phyloP scores from a whole-genome alignment of 2,888 invertebrate genomes.

The Oasisia sp. region DNA sequence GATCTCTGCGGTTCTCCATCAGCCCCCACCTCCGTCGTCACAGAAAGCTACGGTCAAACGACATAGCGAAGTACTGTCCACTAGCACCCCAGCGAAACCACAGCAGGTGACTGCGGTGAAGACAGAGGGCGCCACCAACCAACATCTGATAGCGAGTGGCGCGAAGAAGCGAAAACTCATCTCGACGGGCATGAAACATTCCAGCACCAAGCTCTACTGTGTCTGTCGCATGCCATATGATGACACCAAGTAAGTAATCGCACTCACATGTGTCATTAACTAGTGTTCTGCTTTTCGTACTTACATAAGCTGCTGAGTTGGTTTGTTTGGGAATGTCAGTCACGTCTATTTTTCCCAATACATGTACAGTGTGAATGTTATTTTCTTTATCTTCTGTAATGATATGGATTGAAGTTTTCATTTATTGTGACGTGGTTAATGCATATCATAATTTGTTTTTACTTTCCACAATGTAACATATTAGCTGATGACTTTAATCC shows the following conservation, averaged over 20 bases:
- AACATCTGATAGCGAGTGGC: background rate
- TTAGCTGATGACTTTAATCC: background rate
- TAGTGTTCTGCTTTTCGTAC: no score
- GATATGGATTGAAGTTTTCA: background rate
- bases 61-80: constrained; percentile 22
- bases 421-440: background rate
- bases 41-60: background rate
- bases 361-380: background rate
- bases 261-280: no score
- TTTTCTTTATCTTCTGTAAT: background rate
- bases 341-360: background rate
- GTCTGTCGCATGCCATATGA: constrained; percentile 95
- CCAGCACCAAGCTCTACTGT: constrained; percentile 75
- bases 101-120: background rate
- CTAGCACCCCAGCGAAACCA: background rate
- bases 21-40: background rate
- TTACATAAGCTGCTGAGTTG: background rate
- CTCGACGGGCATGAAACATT: constrained; percentile 25
- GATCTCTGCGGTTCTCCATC: background rate
- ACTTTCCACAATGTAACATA: background rate
- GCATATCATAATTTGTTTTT: background rate
- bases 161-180: constrained; percentile 51
- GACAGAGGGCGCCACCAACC: background rate
- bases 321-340: background rate
- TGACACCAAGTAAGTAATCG: constrained; percentile 84